phyloP scores from a whole-genome alignment of 1,140 invertebrate genomes.

The Leptinotarsa defecta region DNA sequence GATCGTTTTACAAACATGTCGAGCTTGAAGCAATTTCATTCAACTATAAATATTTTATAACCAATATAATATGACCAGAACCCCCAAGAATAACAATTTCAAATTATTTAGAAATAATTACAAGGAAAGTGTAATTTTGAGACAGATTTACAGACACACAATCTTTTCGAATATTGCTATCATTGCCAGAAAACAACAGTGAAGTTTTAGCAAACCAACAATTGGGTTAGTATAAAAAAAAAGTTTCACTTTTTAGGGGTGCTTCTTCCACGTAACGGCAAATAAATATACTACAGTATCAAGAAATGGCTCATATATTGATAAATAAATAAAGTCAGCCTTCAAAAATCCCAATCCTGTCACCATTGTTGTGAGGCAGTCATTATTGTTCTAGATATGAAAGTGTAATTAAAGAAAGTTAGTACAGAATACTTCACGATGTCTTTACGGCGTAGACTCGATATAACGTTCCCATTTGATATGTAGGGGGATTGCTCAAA shows the following conservation, averaged over 20 bases:
- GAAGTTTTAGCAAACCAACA: conserved; percentile 5
- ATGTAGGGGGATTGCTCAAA: conserved; percentile 43
- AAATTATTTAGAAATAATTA: conserved; percentile 23
- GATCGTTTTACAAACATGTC: conserved; percentile 33
- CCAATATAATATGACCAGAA: conserved; percentile 24
- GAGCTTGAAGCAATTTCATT: conserved; percentile 33
- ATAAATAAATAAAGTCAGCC: too few species aligned
- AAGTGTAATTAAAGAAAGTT: conserved; percentile 41
- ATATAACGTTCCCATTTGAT: conserved; percentile 41
- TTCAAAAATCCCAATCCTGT: conserved; percentile 11
- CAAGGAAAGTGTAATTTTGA: conserved; percentile 15
- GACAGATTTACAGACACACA: conserved; percentile 22
- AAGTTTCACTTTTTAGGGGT: too few species aligned
- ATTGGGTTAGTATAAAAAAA: too few species aligned
- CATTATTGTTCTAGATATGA: conserved; percentile 31
- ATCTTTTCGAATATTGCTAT: conserved; percentile 43
- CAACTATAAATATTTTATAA: conserved; percentile 34
- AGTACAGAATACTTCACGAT: conserved; percentile 50
- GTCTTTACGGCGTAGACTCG: conserved; percentile 39
- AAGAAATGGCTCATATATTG: too few species aligned
- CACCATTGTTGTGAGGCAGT: conserved; percentile 29
- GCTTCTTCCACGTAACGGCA: too few species aligned
- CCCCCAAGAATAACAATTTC: conserved; percentile 3
- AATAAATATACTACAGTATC: too few species aligned
- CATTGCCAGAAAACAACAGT: conserved; percentile 15